Conservation (phyloP, 2,113 vertebrate genomes). For the Rhinogobius similis region DNA sequence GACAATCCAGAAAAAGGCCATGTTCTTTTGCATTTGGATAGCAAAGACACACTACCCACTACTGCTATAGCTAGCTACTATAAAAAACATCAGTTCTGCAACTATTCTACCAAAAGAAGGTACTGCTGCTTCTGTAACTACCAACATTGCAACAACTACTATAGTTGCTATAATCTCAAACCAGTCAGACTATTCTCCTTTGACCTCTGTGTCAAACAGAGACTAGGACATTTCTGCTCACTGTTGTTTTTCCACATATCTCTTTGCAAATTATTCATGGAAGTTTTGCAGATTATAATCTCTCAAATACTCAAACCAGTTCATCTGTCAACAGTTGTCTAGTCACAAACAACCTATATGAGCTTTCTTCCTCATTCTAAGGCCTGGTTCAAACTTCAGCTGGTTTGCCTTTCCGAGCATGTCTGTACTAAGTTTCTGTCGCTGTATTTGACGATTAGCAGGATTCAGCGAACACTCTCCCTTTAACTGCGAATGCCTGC, state of each 20-base stretch:
- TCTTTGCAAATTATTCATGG: background rate
- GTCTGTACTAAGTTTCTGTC: background rate
- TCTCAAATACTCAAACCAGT: background rate
- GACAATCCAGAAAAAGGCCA: too few relatives aligned
- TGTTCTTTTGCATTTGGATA: too few relatives aligned
- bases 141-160: background rate
- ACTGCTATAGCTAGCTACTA: background rate
- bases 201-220: background rate
- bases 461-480: constrained; percentile 17
- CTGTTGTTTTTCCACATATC: background rate
- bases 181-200: background rate
- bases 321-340: background rate
- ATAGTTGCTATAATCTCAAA: background rate
- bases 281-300: background rate
- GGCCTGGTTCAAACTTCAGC: background rate
- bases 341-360: background rate
- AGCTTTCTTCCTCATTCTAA: background rate
- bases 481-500: constrained; percentile 33
- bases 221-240: background rate
- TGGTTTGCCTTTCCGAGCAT: background rate
- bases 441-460: background rate
- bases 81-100: background rate
- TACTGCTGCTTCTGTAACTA: background rate
- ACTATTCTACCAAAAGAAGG: background rate
- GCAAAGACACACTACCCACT: background rate